Percentiles rank a stretch among this genome's conserved stretches.
phyloP scores from a whole-genome alignment of 2,797 vertebrate genomes.

The Hapalemur alaotrensis region DNA sequence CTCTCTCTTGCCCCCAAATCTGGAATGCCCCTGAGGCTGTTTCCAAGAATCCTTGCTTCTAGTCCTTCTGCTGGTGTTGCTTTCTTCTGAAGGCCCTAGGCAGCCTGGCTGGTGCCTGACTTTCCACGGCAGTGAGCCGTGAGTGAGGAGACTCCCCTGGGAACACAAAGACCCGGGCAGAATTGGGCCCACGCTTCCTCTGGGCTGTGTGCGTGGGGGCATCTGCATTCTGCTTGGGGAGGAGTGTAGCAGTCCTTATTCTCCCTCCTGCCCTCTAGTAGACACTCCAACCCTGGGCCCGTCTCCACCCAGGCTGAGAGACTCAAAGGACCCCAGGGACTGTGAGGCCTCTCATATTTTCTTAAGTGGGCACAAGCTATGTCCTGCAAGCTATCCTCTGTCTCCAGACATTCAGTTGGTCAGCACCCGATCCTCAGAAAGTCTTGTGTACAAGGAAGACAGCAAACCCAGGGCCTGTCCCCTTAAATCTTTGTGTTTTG shows the following conservation, averaged over 20 bases:
- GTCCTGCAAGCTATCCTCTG: neutral
- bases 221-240: neutral
- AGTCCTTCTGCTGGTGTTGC: neutral
- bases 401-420: neutral
- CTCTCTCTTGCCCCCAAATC: neutral
- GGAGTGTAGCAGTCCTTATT: accelerated
- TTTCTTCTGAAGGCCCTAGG: neutral
- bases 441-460: neutral
- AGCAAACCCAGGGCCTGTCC: neutral
- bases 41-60: neutral
- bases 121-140: accelerated
- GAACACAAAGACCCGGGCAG: neutral
- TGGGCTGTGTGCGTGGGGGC: too few relatives aligned
- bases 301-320: neutral
- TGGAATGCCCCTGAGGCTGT: neutral
- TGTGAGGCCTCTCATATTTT: neutral
- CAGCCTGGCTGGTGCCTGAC: neutral
- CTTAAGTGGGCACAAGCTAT: neutral
- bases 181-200: neutral
- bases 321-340: neutral
- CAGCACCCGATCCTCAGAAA: neutral
- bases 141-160: neutral
- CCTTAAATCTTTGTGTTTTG: neutral
- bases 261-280: neutral
- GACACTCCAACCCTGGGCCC: neutral